Base-by-base conservation (phyloP, 2,888 invertebrate species). In the Rosalia funebris region DNA sequence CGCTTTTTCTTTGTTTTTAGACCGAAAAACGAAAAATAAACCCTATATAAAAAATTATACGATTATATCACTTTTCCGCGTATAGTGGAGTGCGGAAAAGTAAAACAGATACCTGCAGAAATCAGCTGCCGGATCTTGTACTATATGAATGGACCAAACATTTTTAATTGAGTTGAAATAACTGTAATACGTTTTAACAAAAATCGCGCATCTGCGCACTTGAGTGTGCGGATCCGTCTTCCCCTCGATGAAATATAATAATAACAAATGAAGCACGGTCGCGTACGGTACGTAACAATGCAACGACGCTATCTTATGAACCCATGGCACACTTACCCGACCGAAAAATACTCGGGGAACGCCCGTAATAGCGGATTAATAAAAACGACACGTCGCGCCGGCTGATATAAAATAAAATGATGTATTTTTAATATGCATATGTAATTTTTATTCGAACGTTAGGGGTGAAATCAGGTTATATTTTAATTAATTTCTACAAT, bases 401-500 rank as follows among this genome's bases (percentile, higher is more conserved):
- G 50, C 41, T 50, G 42, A 57, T 42, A 58, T 44, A 53, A 57
- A 54, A 56, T 61, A 65, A 66, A 67, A 58, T 41, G 46, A 67
- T 64, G 64, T 57, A 58, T 59, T 69, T 65, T 65, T 63, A 69
- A 69, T 69, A 53, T 63, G 57, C 56, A 59, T 61, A 16, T 47
- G 19, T 47, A 56, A 68, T 67, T 67, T 71, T 68, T 66, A 68
- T 65, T 62, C 54, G 58, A 62, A 47, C 39, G 57, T 41, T 14
- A 61, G 63, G 64, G 57, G 63, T 57, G 56, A 66, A 70, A 71
- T 70, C 68, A 71, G 69, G 68, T 71, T 68, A 68, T 66, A 71
- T 69, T 67, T 67, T 69, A 72, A 71, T 73, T 71, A 72, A 72
- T 69, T 67, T 62, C 48, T 17, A 58, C 63, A 58, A 71, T 74